Evolutionary conservation across 2,888 invertebrate species (phyloP).

Genomic region (Glaucopsyche alexis): DNA sequence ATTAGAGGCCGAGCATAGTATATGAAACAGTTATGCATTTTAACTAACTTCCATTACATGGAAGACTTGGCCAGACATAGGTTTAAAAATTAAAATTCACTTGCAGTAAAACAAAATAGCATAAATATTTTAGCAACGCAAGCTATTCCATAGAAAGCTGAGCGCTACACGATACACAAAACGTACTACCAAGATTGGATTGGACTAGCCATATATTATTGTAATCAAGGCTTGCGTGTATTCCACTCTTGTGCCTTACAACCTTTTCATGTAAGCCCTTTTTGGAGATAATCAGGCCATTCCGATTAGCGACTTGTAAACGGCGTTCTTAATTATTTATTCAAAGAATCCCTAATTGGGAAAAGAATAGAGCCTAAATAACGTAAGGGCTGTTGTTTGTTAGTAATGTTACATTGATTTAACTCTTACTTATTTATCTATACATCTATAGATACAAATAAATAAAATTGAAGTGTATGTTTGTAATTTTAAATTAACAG

Average conservation of each 20-base stretch:
- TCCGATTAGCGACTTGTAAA: conserved; percentile 33
- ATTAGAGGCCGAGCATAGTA: neutral
- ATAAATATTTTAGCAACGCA: conserved; percentile 12
- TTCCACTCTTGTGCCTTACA: conserved; percentile 33
- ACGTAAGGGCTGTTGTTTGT: neutral
- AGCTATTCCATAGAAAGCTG: conserved; percentile 15
- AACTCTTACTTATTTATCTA: neutral
- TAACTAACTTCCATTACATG: neutral
- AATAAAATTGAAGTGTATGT: no score
- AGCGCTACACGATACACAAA: conserved; percentile 34
- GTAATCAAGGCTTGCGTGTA: conserved; percentile 39
- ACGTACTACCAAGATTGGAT: conserved; percentile 40
- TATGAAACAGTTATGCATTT: neutral
- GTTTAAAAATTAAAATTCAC: conserved; percentile 4
- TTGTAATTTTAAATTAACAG: no score
- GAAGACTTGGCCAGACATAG: neutral
- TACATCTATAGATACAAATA: no score
- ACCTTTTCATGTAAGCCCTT: conserved; percentile 35
- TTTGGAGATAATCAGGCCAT: conserved; percentile 36
- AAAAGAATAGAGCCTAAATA: conserved; percentile 16
- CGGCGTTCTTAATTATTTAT: conserved; percentile 30
- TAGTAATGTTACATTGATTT: neutral
- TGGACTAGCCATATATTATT: conserved; percentile 37
- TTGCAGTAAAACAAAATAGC: neutral
- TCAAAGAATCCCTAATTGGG: conserved; percentile 27